A percentile compares a stretch with the other conserved stretches of the same genome.
Conservation (phyloP, 2,113 vertebrate species). For the Diadophis punctatus region DNA sequence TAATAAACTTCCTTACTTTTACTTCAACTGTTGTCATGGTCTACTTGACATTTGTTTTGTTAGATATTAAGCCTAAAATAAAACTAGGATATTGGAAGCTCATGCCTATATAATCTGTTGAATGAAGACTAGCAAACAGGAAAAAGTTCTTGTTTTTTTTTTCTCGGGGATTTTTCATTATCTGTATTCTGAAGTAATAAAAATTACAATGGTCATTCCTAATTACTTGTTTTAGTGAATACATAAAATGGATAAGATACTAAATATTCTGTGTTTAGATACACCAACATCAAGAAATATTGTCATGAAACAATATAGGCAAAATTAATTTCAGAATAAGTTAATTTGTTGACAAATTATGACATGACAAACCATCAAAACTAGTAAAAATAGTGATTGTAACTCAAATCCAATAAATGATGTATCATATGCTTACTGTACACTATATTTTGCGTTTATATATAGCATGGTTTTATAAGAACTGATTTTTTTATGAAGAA, state of each 20-base stretch:
- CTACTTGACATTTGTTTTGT: not conserved
- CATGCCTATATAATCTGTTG: not conserved
- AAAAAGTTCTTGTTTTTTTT: not conserved
- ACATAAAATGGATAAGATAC: not conserved
- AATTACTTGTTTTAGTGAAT: not conserved
- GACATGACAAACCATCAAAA: not conserved
- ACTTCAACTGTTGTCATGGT: constrained; percentile 7
- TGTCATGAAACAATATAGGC: not conserved
- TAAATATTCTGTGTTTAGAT: not conserved
- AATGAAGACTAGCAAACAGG: not conserved
- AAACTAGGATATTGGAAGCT: not conserved
- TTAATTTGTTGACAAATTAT: not conserved
- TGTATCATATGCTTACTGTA: not conserved
- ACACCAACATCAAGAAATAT: not conserved
- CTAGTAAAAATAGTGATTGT: not conserved
- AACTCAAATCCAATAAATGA: not conserved
- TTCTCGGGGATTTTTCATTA: not conserved
- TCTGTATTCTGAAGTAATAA: not conserved
- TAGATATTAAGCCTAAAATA: not conserved
- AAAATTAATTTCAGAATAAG: not conserved
- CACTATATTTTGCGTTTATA: not conserved
- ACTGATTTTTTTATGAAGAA: not conserved
- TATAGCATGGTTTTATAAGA: not conserved
- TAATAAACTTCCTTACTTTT: constrained; percentile 31
- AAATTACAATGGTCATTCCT: not conserved